Evolutionary conservation across 1,140 invertebrate genomes (phyloP).

Genomic region (Neotoxoptera formosana): DNA sequence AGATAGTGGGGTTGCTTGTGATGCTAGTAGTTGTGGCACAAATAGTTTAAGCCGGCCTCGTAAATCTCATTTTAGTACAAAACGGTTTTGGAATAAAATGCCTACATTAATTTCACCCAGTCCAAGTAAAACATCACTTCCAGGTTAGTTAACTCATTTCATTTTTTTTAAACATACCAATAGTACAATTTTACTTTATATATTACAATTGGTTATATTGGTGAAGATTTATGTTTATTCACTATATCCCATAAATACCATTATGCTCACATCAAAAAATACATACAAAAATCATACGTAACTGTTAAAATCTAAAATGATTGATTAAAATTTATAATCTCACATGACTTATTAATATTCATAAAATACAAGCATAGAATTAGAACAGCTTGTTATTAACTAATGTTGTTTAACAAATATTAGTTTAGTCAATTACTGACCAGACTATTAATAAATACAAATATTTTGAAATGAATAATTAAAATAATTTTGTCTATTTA

Average conservation of each 20-base stretch:
- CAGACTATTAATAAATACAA: neutral
- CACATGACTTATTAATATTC: neutral
- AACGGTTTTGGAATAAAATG: slow-evolving; percentile 73
- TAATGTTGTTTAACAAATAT: neutral
- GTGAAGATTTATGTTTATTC: neutral
- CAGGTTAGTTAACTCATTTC: slow-evolving; percentile 66
- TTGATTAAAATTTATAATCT: neutral
- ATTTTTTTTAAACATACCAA: neutral
- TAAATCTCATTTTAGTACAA: slow-evolving; percentile 59
- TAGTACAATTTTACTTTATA: neutral
- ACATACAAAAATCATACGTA: neutral
- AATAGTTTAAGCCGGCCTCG: slow-evolving; percentile 66
- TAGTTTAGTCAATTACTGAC: neutral
- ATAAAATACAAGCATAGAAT: neutral
- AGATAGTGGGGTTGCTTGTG: slow-evolving; percentile 77
- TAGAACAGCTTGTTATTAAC: neutral
- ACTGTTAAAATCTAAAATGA: neutral
- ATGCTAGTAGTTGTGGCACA: slow-evolving; percentile 77
- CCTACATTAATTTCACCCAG: slow-evolving; percentile 74
- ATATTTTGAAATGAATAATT: neutral
- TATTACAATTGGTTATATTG: neutral
- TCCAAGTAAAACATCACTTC: slow-evolving; percentile 70
- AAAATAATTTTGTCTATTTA: neutral
- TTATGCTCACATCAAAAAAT: neutral
- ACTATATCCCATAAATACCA: neutral